These are phyloP conservation scores for Clistopyga incitator DNA, from an alignment of 2,888 invertebrate species.

Conservation along the genomic window DNA sequence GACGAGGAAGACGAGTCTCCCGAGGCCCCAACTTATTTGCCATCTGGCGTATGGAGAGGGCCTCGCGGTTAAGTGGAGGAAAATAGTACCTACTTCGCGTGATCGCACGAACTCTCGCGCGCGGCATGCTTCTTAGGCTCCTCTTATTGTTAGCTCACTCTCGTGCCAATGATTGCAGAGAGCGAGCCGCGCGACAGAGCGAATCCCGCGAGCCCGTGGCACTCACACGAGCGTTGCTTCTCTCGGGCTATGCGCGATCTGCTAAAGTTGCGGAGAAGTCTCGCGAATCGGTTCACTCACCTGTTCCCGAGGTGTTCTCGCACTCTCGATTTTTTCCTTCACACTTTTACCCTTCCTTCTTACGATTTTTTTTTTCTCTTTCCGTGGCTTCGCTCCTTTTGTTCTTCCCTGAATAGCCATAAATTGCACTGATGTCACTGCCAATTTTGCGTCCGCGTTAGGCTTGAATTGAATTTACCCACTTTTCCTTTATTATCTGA, in stretches of 20 bases:
- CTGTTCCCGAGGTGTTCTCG: conserved; percentile 31
- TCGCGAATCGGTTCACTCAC: conserved; percentile 65
- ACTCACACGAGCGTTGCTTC: conserved; percentile 21
- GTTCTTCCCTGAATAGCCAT: conserved; percentile 9
- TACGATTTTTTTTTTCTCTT: background rate
- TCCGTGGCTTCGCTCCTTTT: background rate
- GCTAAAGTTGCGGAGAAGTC: background rate
- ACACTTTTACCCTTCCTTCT: background rate
- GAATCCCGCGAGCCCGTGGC: conserved; percentile 51
- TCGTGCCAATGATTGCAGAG: conserved; percentile 74
- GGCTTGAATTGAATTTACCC: background rate
- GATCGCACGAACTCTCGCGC: conserved; percentile 64
- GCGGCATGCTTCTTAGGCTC: conserved; percentile 59
- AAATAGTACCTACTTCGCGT: conserved; percentile 72
- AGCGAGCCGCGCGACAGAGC: conserved; percentile 59
- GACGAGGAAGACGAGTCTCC: conserved; percentile 28
- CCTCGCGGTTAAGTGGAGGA: conserved; percentile 70
- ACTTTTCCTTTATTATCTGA: background rate
- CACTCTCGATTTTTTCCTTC: conserved; percentile 16
- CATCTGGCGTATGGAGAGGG: conserved; percentile 72
- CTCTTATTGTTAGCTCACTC: conserved; percentile 63
- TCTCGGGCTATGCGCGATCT: conserved; percentile 25
- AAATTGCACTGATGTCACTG: conserved; percentile 23
- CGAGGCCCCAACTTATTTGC: conserved; percentile 61
- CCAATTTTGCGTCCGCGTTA: background rate